Evolutionary conservation across 2,797 vertebrate species (phyloP), one percentile per base, ranked within the genome.

Genomic region (Phoxinus dragarum): DNA sequence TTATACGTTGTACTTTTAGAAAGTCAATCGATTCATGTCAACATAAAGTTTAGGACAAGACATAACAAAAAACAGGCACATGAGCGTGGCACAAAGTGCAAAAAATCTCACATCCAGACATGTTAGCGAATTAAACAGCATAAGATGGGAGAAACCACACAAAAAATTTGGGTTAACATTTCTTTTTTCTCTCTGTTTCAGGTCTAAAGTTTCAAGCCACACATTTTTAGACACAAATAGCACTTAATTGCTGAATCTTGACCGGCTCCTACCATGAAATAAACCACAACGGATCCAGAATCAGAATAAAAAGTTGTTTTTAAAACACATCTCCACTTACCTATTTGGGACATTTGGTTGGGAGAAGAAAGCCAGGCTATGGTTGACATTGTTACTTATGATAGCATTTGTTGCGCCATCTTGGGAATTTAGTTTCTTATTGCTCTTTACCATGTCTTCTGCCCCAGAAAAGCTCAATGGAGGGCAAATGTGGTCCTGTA

Each of bases 401-500:
- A 79, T 27, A 49, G 73, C 59, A 61, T 87, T 85, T 81, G 67
- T 66, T 64, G 71, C 38, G 34, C 79, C 87, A 85, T 87, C 75
- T 54, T 86, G 71, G 76, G 61, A 54, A 44, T 34, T 87, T 38
- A 34, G 17, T 66, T 87, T 82, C 64, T 85, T 87, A 56, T 89
- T 89, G 74, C 66, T 47, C n/a, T 86, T 82, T 84, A 88, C 67
- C 89, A 90, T 90, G 74, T 90, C 79, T 84, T 88, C 79, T 73
- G 47, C 6, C 27, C 56, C 21, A 69, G 42, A 59, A 44, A n/a
- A 21, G 52, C n/a, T 83, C 34, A 64, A 85, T 6, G 23, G 6
- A 9, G 27, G 75, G 14, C 4, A 59, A 75, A 75, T 11, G 42
- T 81, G 80, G 54, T 64, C 38, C 56, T 74, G 56, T 54, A 80